Base-by-base conservation (phyloP, 2,888 invertebrate species). In the Pheosia gnoma region DNA sequence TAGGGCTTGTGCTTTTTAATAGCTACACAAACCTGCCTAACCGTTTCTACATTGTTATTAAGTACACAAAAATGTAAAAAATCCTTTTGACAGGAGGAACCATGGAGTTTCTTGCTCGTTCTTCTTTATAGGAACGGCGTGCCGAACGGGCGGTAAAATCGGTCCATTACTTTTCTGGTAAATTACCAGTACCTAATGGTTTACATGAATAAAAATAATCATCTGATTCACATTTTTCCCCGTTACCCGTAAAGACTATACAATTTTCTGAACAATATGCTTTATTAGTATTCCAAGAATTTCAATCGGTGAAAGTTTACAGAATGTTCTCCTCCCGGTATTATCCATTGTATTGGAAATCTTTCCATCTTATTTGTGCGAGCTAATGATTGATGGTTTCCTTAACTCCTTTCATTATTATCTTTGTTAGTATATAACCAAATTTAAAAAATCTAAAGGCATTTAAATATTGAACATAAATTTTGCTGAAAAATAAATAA, bases 381-480 rank as follows among this genome's bases (percentile, higher is more conserved):
- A 58, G 13, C 47, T 41, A 47, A 49, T 60, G 75, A 79, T 77
- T 80, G 73, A 77, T 77, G 75, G 74, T 79, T 73, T 73, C 62
- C 68, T 68, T 68, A 65, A 67, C 67, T 72, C 74, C 63, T 66
- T 69, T 62, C 60, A 61, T 62, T 66, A 63, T 51, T 11, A 11
- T n/a, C 9, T 3, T n/a, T 5, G 8, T 5, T 9, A n/a, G n/a
- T 5, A n/a, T 47, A 5, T n/a, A 6, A n/a, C 47, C n/a, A 4
- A 47, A 47, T n/a, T 47, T 3, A 47, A n/a, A 9, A 47, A 11
- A 11, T 41, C 41, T 25, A 25, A 25, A 25, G 25, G 25, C 0
- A 25, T 25, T 25, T 25, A 25, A 25, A 25, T 2, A 25, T 1
- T 25, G 25, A 25, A 25, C 25, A 25, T 25, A 0, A 2, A 2